phyloP scores from a whole-genome alignment of 1,140 invertebrate genomes.

The Sarcophaga peregrina region DNA sequence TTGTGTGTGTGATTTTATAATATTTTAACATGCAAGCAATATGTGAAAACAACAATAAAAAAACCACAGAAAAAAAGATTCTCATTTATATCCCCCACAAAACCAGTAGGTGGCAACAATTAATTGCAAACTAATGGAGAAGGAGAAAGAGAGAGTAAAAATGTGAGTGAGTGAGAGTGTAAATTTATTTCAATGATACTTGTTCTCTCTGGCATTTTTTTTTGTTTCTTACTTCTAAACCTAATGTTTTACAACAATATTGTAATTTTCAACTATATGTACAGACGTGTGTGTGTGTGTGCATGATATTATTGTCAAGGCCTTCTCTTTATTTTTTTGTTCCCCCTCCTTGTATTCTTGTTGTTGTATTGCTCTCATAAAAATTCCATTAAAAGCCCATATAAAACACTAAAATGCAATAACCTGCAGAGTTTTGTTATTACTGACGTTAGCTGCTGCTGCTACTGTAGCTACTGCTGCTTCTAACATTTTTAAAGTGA shows the following conservation, averaged over 20 bases:
- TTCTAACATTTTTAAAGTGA: not conserved
- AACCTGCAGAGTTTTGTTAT: conserved; percentile 1
- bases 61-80: not conserved
- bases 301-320: not conserved
- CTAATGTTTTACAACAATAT: not conserved
- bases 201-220: not conserved
- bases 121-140: not conserved
- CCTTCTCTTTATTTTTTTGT: not conserved
- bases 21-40: too few relatives aligned
- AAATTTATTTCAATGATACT: conserved; percentile 16
- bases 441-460: not conserved
- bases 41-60: not conserved
- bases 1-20: too few relatives aligned
- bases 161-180: not conserved
- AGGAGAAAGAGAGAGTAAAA: not conserved
- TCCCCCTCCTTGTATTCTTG: too few relatives aligned
- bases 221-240: too few relatives aligned
- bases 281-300: not conserved
- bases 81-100: too few relatives aligned
- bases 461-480: too few relatives aligned
- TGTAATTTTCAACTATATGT: not conserved
- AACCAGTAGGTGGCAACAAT: not conserved
- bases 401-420: not conserved
- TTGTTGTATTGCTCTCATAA: not conserved
- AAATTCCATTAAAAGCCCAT: not conserved